Evolutionary conservation across 2,113 vertebrate genomes (phyloP).

Genomic region (Cacatua alba): DNA sequence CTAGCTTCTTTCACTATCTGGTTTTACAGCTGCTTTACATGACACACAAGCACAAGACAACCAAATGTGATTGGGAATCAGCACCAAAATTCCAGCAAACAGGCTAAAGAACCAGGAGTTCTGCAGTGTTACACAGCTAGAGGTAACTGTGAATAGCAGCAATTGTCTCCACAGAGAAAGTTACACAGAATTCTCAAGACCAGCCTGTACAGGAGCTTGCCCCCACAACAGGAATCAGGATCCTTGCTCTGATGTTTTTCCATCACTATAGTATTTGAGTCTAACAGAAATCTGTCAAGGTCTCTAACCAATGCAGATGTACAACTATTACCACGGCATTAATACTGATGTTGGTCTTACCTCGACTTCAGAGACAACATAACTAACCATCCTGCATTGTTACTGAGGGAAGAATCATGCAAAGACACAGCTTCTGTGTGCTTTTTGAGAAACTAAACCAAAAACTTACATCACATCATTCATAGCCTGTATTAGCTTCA

Average conservation of each 20-base stretch:
- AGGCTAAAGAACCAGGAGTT: not conserved
- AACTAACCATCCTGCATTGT: not conserved
- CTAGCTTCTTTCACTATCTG: not conserved
- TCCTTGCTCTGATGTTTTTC: not conserved
- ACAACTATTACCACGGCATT: not conserved
- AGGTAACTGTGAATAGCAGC: not conserved
- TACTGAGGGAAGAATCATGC: not conserved
- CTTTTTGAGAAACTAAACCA: not conserved
- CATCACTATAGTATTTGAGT: not conserved
- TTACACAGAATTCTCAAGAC: not conserved
- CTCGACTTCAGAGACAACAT: not conserved
- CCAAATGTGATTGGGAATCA: not conserved
- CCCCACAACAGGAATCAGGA: not conserved
- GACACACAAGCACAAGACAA: not conserved
- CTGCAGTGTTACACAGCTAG: not conserved
- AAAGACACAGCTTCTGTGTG: not conserved
- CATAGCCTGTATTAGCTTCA: not conserved
- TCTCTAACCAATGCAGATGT: not conserved
- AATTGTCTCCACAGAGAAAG: not conserved
- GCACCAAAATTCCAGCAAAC: not conserved
- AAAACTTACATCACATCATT: not conserved
- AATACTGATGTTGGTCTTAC: not conserved
- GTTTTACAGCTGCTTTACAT: not conserved
- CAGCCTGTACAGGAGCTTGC: not conserved
- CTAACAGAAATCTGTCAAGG: not conserved